phyloP scores from a whole-genome alignment of 1,140 invertebrate species.

The Hyphantria cunea region DNA sequence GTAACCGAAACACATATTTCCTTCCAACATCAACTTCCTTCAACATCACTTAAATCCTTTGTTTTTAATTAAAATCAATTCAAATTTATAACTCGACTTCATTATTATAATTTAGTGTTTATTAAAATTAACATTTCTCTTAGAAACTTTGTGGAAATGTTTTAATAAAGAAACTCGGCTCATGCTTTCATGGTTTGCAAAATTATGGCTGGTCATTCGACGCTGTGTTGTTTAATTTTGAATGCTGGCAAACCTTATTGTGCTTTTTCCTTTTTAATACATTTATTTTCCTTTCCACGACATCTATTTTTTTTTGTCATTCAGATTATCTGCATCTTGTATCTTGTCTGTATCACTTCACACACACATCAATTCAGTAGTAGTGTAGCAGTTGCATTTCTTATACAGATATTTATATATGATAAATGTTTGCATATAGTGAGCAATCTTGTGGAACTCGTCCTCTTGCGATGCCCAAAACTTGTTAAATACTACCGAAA shows the following conservation, averaged over 20 bases:
- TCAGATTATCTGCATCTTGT: too few species aligned
- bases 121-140: slow-evolving; percentile 49
- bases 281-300: too few species aligned
- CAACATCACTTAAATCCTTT: slow-evolving; percentile 22
- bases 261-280: too few species aligned
- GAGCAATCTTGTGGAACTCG: too few species aligned
- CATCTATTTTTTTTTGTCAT: too few species aligned
- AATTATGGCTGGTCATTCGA: too few species aligned
- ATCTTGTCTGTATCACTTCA: too few species aligned
- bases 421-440: too few species aligned
- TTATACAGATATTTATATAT: not conserved
- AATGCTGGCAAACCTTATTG: not conserved
- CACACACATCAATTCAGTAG: too few species aligned
- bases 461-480: not conserved
- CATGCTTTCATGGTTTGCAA: too few species aligned
- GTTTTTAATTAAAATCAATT: slow-evolving; percentile 25
- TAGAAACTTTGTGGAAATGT: slow-evolving; percentile 41
- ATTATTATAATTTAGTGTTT: slow-evolving; percentile 48
- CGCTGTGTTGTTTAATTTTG: not conserved
- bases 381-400: not conserved
- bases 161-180: slow-evolving; percentile 53
- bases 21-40: not conserved
- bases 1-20: too few species aligned
- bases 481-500: not conserved
- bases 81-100: slow-evolving; percentile 40